Base-by-base conservation (phyloP, 2,113 vertebrate species). In the Phylloscopus trochilus region DNA sequence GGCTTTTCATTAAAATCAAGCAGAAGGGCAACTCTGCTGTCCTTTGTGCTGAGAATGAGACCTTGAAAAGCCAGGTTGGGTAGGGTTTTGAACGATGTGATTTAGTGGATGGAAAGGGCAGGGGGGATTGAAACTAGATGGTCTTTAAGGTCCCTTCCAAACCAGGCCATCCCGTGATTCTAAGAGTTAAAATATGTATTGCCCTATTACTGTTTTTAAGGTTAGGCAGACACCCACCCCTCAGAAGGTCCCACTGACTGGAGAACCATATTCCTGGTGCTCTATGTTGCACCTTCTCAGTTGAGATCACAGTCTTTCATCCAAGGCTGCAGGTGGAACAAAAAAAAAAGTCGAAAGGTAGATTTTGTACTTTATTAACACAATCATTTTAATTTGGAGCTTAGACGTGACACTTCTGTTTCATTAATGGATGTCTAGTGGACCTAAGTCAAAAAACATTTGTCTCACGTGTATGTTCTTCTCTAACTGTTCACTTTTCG, bases 1-100 rank as follows among this genome's bases (percentile, higher is more conserved):
- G 15, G 33, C 35, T 87, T 62, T 75, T 49, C 26, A 64, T 56
- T 78, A 52, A 79, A 73, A 37, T 43, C 0, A 0, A 69, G 33
- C 33, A 58, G 1, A 1, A 78, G 62, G 33, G 30, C 27, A 84
- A 8, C 23, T 59, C 33, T 24, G 0, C 1, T 33, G 27, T n/a
- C 49, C 15, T 47, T 66, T 53, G 24, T 55, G 46, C 72, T 49
- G 17, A 53, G 62, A 82, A n/a, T 26, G 49, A 47, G 24, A 31
- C 69, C 26, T 55, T 69, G 26, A 69, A 62, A 69, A 69, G 41
- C n/a, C 31, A 55, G 47, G 10, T 11, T 60, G 9, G 55, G 37
- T 31, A 56, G 15, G 17, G 47, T 68, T 76, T 62, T 43, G n/a
- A 76, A 27, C 39, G 46, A 11, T 0, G 0, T n/a, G 52, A 30